Evolutionary conservation across 2,888 invertebrate species (phyloP), one percentile per base, ranked within the genome.

Genomic region (Heliconius cydno): DNA sequence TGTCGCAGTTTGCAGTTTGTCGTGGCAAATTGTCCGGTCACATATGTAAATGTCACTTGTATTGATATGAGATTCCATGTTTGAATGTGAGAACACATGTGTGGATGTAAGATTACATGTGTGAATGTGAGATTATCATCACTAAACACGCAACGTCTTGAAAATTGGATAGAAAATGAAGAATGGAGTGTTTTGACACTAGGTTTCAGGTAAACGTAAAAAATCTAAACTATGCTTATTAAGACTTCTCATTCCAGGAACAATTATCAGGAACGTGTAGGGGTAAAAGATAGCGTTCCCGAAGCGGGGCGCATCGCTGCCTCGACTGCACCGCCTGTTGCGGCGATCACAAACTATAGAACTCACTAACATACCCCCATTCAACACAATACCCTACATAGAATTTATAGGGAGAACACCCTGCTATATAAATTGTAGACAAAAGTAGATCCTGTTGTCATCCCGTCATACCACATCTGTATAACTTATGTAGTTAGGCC

Each of bases 311-410:
- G 85, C 90, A 94, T 88, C 92, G 94, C 92, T 95, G 96, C 91
- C 95, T 96, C 89, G 95, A 95, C 89, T 96, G 96, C 88, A 94
- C 94, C 82, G 92, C 93, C 77, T 95, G 95, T 88, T 95, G 95
- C 89, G 92, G 92, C 84, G 91, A 93, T 88, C 90, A 91, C 82
- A 90, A 87, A 70, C 82, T 86, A 4, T 90, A 89, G 86, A 81
- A 79, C 34, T 13, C 9, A 15, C 6, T 41, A 13, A 22, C 67
- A 10, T 38, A 52, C 22, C 68, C 19, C 9, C 60, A 60, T 60
- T n/a, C 60, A 60, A 60, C n/a, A 4, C n/a, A n/a, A 60, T n/a
- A 60, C n/a, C n/a, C n/a, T 60, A 6, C 60, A 57, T n/a, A n/a
- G 60, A 60, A 60, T 22, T n/a, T 60, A n/a, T n/a, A 60, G 60